Base-by-base conservation (phyloP, 2,797 vertebrate species). In the Sylvia borin region DNA sequence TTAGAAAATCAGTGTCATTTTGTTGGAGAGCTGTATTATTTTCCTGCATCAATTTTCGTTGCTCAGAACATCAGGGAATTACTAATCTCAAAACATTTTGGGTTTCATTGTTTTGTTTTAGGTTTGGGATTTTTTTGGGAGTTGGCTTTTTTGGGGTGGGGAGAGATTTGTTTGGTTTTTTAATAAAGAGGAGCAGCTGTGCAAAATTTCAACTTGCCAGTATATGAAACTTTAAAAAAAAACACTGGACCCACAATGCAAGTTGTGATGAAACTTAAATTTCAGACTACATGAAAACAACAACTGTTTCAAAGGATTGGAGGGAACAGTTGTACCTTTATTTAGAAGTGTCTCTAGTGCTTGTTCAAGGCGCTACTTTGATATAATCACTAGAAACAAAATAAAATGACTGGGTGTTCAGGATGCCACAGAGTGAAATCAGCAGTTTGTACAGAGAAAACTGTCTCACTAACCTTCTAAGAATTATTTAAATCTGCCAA, bases 391-490 rank as follows among this genome's bases (percentile, higher is more conserved):
- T 84, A 90, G 89, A 92, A 73, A 29, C 10, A 64, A 91, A 85
- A 82, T 75, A 80, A 70, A 93, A 61, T 70, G 53, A n/a, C 50
- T 79, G 70, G 48, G 64, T 50, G 12, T 75, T 86, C 62, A 71
- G 10, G 62, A 66, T 51, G 22, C 31, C 51, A 78, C 43, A 26
- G 34, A 85, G 19, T 71, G 55, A 88, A 55, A 78, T 6, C 5
- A 36, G 73, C 36, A 91, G 79, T 68, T 88, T 92, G 88, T 64
- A 15, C n/a, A 61, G 14, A 53, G 51, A 91, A 73, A 96, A 86
- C 20, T n/a, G 24, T 65, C 24, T 72, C 21, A 7, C 47, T 91
- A 70, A 85, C 70, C 54, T 90, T 42, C 62, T 57, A 78, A 85
- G 62, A 91, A 57, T 86, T 85, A 75, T 66, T 92, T 90, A 55